Conservation (phyloP, 2,888 invertebrate genomes). For the Margaritifera margaritifera region DNA sequence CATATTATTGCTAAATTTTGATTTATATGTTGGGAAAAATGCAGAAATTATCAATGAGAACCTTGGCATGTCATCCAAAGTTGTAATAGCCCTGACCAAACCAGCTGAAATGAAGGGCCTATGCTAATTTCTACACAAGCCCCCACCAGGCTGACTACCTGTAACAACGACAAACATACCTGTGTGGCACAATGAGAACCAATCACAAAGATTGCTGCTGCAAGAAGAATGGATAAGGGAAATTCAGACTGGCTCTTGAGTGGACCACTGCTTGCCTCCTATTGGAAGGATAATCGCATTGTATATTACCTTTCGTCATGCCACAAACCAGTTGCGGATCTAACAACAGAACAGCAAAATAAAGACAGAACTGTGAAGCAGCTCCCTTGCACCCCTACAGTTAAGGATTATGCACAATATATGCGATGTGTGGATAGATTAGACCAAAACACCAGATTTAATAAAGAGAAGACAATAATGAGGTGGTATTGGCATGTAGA, state of each 20-base stretch:
- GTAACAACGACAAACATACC: constrained; percentile 11
- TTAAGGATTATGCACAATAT: not conserved
- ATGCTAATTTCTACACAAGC: constrained; percentile 14
- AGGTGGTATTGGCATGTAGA: too few species aligned
- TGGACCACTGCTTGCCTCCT: constrained; percentile 4
- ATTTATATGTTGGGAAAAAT: constrained; percentile 20
- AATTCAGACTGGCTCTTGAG: constrained; percentile 13
- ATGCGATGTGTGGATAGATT: not conserved
- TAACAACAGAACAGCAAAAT: too few species aligned
- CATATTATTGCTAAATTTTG: constrained; percentile 15
- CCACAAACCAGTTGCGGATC: too few species aligned
- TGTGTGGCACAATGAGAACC: constrained; percentile 17
- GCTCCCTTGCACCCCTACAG: too few species aligned
- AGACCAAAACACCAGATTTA: too few species aligned
- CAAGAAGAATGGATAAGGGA: constrained; percentile 5
- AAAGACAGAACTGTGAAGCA: too few species aligned
- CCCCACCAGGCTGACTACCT: constrained; percentile 8
- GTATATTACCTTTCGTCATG: not conserved
- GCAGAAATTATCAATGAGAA: not conserved
- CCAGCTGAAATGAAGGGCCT: constrained; percentile 12
- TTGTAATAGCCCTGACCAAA: constrained; percentile 14
- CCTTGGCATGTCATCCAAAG: constrained; percentile 11
- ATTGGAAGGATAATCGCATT: constrained; percentile 14
- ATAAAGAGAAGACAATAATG: too few species aligned
- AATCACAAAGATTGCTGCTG: constrained; percentile 15